Conservation (phyloP, 2,113 vertebrate species). For the Eurystomus gularis region DNA sequence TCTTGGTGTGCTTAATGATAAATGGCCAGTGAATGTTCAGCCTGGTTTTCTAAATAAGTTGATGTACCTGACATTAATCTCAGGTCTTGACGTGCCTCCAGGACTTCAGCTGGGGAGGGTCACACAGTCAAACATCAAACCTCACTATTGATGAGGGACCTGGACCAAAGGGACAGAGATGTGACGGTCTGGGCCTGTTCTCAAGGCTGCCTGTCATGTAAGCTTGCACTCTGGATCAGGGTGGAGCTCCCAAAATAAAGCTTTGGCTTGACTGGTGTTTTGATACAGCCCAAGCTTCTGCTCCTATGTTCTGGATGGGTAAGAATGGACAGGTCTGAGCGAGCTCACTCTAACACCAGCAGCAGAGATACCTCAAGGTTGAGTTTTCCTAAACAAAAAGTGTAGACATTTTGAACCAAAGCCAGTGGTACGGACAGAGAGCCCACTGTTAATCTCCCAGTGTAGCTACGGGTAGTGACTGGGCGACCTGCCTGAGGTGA, state of each 20-base stretch:
- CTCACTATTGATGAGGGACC: not conserved
- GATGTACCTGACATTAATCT: not conserved
- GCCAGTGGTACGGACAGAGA: fast-evolving
- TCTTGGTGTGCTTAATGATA: not conserved
- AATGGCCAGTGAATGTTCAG: not conserved
- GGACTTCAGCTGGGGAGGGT: not conserved
- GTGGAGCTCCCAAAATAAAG: not conserved
- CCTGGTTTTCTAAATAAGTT: not conserved
- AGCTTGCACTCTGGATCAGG: not conserved
- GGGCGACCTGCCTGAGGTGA: not conserved
- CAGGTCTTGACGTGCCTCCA: not conserved
- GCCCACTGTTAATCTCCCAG: not conserved
- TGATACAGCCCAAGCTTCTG: not conserved
- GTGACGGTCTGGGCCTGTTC: not conserved
- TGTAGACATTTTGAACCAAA: not conserved
- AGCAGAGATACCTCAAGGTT: not conserved
- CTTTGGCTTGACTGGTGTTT: not conserved
- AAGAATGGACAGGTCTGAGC: not conserved
- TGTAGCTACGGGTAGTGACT: not conserved
- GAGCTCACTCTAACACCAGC: not conserved
- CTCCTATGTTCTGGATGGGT: not conserved
- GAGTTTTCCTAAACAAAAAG: not conserved
- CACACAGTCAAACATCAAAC: not conserved
- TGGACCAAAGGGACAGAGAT: not conserved
- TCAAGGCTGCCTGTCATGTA: not conserved